Percentiles rank a stretch among this genome's conserved stretches.
phyloP scores from a whole-genome alignment of 2,888 invertebrate genomes.

The Operophtera brumata region DNA sequence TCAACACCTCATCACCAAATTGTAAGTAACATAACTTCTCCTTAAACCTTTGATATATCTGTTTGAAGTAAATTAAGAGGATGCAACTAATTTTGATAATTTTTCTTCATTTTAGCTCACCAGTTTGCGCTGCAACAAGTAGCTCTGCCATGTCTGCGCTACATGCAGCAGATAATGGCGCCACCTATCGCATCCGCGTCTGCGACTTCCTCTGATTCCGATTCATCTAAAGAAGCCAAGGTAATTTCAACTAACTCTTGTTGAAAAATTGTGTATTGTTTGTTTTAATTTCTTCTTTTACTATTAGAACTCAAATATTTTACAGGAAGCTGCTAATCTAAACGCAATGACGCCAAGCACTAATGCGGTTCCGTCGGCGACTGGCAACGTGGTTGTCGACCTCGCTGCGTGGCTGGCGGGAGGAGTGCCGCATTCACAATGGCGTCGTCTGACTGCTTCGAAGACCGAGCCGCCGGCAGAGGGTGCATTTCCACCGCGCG shows the following conservation, averaged over 20 bases:
- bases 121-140: conserved; percentile 95
- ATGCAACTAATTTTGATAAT: too few relatives aligned
- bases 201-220: conserved; percentile 41
- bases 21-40: conserved; percentile 69
- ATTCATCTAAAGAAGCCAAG: conserved; percentile 62
- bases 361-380: conserved; percentile 42
- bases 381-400: conserved; percentile 72
- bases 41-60: background rate
- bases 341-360: conserved; percentile 39
- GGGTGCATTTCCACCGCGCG: conserved; percentile 44
- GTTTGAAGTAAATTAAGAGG: too few relatives aligned
- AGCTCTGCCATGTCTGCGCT: conserved; percentile 95
- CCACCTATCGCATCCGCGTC: conserved; percentile 59
- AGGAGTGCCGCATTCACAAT: conserved; percentile 61
- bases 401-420: conserved; percentile 78
- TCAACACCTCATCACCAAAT: conserved; percentile 69
- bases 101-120: conserved; percentile 69
- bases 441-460: conserved; percentile 56
- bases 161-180: conserved; percentile 91
- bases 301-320: too few relatives aligned
- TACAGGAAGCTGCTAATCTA: conserved; percentile 20
- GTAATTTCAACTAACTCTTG: conserved; percentile 34
- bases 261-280: too few relatives aligned
- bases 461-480: conserved; percentile 33
- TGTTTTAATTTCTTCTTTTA: too few relatives aligned